Evolutionary conservation across 2,888 invertebrate species (phyloP), one percentile per base, ranked within the genome.

Genomic region (Parnassius glacialis): DNA sequence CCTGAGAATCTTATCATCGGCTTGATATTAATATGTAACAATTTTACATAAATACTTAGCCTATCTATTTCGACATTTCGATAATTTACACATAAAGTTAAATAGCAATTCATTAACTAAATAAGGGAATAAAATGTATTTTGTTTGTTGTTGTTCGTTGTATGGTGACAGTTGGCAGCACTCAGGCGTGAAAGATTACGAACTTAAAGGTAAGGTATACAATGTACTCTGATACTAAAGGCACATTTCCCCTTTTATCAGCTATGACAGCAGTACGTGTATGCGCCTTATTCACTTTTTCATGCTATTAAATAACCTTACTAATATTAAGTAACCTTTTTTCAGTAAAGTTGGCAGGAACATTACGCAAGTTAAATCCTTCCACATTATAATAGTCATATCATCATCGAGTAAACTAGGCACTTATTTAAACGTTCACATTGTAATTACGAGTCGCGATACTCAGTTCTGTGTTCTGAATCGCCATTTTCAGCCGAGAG

Each of bases 1-100:
- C 50, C 25, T 55, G 25, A 60, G 20, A 54, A 10, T 56, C 10
- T 52, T 48, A 47, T 42, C 48, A 16, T 59, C 41, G 12, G n/a
- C 54, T 20, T n/a, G 16, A 43, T 43, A 42, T 59, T 53, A 34
- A 7, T 34, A 34, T 34, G 34, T 52, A 54, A 34, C 41, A 2
- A 25, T 50, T 57, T 57, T 44, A 57, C 16, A 53, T 62, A 45
- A 62, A 62, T 62, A 48, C 57, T 50, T 51, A 54, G 43, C 13
- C 2, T 48, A 13, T 13, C 2, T 48, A 48, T 48, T 48, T 9
- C 13, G 13, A 16, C 48, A 48, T 13, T 48, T 13, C 13, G 7
- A 13, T 48, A 13, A 13, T 48, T 13, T 12, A 48, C 9, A 48
- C 9, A 48, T 48, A 48, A 48, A 48, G 48, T n/a, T 43, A 43